phyloP scores from a whole-genome alignment of 2,797 vertebrate genomes.

The Spatula versicolor region DNA sequence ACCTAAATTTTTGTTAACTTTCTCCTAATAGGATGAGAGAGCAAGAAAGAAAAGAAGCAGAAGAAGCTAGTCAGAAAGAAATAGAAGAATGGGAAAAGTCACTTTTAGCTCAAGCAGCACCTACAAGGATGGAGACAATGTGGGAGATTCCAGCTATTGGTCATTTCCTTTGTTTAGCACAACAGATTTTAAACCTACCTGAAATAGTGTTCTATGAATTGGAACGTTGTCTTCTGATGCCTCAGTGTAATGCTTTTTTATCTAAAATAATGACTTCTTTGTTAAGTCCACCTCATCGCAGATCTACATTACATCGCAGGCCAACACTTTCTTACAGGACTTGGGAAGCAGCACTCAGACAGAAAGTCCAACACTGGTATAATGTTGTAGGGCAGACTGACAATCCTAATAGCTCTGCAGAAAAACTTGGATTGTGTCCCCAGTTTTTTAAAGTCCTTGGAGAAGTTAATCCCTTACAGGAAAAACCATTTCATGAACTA shows the following conservation, averaged over 20 bases:
- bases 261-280: constrained; percentile 98
- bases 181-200: constrained; percentile 93
- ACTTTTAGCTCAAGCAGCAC: constrained; percentile 88
- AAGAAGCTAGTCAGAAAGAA: constrained; percentile 94
- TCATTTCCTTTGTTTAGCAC: constrained; percentile 97
- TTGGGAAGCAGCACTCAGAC: constrained; percentile 93
- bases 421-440: constrained; percentile 91
- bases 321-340: constrained; percentile 88
- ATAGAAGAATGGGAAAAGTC: constrained; percentile 94
- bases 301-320: constrained; percentile 88
- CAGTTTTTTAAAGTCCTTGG: constrained; percentile 92
- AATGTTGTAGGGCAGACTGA: constrained; percentile 84
- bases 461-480: constrained; percentile 89
- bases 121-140: constrained; percentile 87
- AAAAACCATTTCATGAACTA: constrained; percentile 91
- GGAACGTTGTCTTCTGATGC: constrained; percentile 96
- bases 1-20: constrained; percentile 33
- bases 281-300: constrained; percentile 88
- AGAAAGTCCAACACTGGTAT: constrained; percentile 92
- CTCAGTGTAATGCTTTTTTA: constrained; percentile 92
- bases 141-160: constrained; percentile 99
- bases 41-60: constrained; percentile 93
- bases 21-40: constrained; percentile 88
- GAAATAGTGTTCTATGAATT: constrained; percentile 97
- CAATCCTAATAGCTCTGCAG: constrained; percentile 85